phyloP scores from a whole-genome alignment of 2,888 invertebrate species.

The Atrina japonica region DNA sequence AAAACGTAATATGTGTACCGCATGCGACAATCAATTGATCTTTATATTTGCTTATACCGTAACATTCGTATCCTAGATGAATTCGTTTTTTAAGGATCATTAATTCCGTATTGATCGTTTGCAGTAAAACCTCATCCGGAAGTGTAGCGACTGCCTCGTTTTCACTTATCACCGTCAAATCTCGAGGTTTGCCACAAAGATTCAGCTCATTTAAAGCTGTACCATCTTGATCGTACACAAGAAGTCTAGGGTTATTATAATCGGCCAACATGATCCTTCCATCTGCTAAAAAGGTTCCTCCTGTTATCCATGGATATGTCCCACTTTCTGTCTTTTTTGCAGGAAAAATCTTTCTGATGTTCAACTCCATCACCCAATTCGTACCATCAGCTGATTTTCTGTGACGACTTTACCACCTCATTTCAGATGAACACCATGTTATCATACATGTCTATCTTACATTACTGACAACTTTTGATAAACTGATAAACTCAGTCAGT shows the following conservation, averaged over 20 bases:
- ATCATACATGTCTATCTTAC: no score
- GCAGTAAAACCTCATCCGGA: slow-evolving; percentile 28
- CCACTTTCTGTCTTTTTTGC: slow-evolving; percentile 1
- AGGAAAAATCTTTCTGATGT: slow-evolving; percentile 23
- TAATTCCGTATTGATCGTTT: slow-evolving; percentile 13
- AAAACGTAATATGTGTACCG: slow-evolving; percentile 9
- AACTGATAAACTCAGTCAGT: no score
- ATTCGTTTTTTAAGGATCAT: slow-evolving; percentile 8
- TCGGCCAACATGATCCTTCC: slow-evolving; percentile 33
- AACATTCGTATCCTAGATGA: slow-evolving; percentile 27
- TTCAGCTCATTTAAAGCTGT: slow-evolving; percentile 21
- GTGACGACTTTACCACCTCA: no score
- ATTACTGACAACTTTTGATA: no score
- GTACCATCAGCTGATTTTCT: no score
- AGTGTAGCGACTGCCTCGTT: slow-evolving; percentile 19
- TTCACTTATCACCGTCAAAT: slow-evolving; percentile 20
- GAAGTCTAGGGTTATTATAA: slow-evolving; percentile 25
- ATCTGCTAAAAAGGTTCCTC: slow-evolving; percentile 14
- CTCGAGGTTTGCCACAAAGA: slow-evolving; percentile 30
- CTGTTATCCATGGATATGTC: slow-evolving; percentile 18
- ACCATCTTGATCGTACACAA: slow-evolving; percentile 33
- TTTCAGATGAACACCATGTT: no score
- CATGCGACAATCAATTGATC: slow-evolving; percentile 17
- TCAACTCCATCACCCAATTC: slow-evolving; percentile 6
- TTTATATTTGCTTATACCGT: slow-evolving; percentile 19